Percentiles rank a stretch among this genome's conserved stretches.
These are phyloP conservation scores for Pristionchus entomophagus DNA, from an alignment of 2,888 invertebrate genomes.

Conservation along the genomic window DNA sequence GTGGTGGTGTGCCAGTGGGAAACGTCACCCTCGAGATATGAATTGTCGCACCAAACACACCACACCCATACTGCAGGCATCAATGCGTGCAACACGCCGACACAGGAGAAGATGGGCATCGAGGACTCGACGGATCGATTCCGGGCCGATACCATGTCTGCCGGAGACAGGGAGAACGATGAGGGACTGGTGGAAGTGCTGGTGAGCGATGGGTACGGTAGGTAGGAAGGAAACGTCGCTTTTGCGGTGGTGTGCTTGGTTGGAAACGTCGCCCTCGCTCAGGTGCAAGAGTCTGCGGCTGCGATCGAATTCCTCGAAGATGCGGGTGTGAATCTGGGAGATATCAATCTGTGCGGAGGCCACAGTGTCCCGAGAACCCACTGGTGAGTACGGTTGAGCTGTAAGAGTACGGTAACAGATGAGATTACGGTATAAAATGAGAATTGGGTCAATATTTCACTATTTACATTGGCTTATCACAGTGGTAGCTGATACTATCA, in stretches of 20 bases:
- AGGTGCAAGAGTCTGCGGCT: constrained; percentile 63
- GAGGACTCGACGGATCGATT: constrained; percentile 60
- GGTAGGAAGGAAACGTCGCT: background rate
- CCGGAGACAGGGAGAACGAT: constrained; percentile 75
- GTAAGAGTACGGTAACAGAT: background rate
- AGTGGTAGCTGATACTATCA: too few relatives aligned
- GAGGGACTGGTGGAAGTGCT: constrained; percentile 70
- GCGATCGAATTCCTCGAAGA: constrained; percentile 68
- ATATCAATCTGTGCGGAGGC: constrained; percentile 75
- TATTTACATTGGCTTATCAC: too few relatives aligned
- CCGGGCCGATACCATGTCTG: constrained; percentile 71
- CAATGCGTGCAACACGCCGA: constrained; percentile 70
- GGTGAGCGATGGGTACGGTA: constrained; percentile 51
- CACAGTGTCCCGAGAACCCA: constrained; percentile 75
- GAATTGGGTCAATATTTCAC: too few relatives aligned
- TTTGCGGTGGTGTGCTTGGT: background rate
- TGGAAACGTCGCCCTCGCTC: background rate
- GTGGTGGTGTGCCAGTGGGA: background rate
- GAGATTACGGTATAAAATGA: background rate
- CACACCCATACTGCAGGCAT: constrained; percentile 63
- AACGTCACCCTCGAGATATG: constrained; percentile 18
- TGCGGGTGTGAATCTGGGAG: constrained; percentile 71
- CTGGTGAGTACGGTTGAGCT: constrained; percentile 61
- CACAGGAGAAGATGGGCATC: constrained; percentile 59
- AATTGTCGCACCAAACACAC: too few relatives aligned